phyloP scores from a whole-genome alignment of 2,888 invertebrate species.

The Microctonus hyperodae region DNA sequence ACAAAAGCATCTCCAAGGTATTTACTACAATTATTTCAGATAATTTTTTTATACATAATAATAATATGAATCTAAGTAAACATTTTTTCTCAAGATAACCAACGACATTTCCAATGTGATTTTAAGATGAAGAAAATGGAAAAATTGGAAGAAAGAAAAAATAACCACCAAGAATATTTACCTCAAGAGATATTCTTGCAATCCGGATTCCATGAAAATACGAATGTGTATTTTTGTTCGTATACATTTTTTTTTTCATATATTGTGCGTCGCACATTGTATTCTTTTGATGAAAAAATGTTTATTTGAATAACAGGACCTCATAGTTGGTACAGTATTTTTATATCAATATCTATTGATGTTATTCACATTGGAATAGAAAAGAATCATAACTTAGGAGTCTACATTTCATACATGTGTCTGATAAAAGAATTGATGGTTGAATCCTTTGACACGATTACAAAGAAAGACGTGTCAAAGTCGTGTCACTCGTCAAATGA shows the following conservation, averaged over 20 bases:
- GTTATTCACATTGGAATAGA: neutral
- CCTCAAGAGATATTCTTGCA: constrained; percentile 42
- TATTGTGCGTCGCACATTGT: neutral
- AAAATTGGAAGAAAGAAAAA: neutral
- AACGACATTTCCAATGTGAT: neutral
- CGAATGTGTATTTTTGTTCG: constrained; percentile 21
- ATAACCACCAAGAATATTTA: constrained; percentile 34
- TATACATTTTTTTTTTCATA: constrained; percentile 14
- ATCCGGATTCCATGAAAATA: constrained; percentile 43
- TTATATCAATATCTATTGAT: neutral
- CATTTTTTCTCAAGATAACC: neutral
- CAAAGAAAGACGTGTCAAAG: constrained; percentile 36
- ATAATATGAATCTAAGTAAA: neutral
- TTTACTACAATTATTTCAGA: neutral
- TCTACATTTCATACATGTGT: too few species aligned
- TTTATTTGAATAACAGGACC: constrained; percentile 47
- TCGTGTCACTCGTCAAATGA: constrained; percentile 52
- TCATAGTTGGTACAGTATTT: constrained; percentile 38
- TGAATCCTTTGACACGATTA: neutral
- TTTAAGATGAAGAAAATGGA: constrained; percentile 1
- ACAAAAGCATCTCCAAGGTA: too few species aligned
- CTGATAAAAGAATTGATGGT: too few species aligned
- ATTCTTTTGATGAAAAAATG: constrained; percentile 37
- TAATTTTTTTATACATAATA: neutral
- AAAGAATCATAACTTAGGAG: too few species aligned